Conservation (phyloP, 2,888 invertebrate species). For the Neoaliturus tenellus region DNA sequence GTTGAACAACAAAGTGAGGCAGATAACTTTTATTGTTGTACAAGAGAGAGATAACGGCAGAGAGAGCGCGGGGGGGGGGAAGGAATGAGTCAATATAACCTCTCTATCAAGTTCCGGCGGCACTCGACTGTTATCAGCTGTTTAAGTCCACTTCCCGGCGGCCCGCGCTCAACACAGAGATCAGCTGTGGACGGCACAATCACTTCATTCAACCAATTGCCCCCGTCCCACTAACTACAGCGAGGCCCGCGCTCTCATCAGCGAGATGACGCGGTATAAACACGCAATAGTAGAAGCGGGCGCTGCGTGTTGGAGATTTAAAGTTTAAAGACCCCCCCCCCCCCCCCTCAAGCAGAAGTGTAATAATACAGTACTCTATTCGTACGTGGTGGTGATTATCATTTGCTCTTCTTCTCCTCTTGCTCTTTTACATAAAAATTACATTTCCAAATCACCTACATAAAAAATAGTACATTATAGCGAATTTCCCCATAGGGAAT, state of each 20-base stretch:
- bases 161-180: conserved; percentile 5
- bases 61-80: neutral
- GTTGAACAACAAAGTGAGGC: neutral
- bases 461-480: too few species aligned
- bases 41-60: neutral
- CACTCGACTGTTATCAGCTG: conserved; percentile 20
- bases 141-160: neutral
- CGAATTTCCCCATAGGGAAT: too few species aligned
- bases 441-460: too few species aligned
- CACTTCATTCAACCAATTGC: neutral
- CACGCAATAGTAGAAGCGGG: too few species aligned
- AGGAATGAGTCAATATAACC: neutral
- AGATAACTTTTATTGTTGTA: conserved; percentile 3
- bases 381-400: too few species aligned
- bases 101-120: conserved; percentile 27
- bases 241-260: neutral
- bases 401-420: too few species aligned
- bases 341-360: too few species aligned
- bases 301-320: too few species aligned
- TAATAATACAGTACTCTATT: too few species aligned
- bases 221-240: neutral
- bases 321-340: too few species aligned
- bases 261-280: too few species aligned
- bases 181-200: neutral
- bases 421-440: too few species aligned